Evolutionary conservation across 2,888 invertebrate species (phyloP).

Genomic region (Rotaria socialis): DNA sequence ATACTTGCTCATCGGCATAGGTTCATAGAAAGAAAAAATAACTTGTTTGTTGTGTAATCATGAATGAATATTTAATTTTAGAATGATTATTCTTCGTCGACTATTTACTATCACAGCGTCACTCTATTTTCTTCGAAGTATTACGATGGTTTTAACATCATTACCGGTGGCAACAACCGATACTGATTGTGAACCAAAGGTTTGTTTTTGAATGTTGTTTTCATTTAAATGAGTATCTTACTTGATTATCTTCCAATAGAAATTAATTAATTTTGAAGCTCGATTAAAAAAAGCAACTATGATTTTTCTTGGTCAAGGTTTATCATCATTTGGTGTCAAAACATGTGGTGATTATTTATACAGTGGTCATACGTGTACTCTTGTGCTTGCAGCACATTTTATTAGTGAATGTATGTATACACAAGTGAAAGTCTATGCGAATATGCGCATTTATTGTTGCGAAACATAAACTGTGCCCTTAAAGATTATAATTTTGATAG

Average conservation of each 20-base stretch:
- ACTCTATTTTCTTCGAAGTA: constrained; percentile 88
- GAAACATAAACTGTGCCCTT: too few species aligned
- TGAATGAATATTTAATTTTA: constrained; percentile 57
- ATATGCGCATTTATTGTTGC: too few species aligned
- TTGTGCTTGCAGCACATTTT: constrained; percentile 96
- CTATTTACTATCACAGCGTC: constrained; percentile 94
- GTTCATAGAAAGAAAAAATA: neutral
- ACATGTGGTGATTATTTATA: constrained; percentile 99
- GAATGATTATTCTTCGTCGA: constrained; percentile 84
- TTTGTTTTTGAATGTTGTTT: neutral
- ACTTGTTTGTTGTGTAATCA: neutral
- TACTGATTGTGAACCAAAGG: neutral
- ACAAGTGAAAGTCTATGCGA: too few species aligned
- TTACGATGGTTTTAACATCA: constrained; percentile 98
- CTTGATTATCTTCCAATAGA: neutral
- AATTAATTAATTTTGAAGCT: neutral
- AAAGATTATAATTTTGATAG: too few species aligned
- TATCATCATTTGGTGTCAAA: constrained; percentile 73
- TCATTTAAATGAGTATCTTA: too few species aligned
- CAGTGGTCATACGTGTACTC: constrained; percentile 92
- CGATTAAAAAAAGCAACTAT: neutral
- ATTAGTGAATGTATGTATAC: constrained; percentile 91
- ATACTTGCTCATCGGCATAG: constrained; percentile 86
- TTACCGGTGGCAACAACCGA: constrained; percentile 67
- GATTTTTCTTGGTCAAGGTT: constrained; percentile 17